Conservation (phyloP, 2,113 vertebrate species). For the Lampris incognitus region DNA sequence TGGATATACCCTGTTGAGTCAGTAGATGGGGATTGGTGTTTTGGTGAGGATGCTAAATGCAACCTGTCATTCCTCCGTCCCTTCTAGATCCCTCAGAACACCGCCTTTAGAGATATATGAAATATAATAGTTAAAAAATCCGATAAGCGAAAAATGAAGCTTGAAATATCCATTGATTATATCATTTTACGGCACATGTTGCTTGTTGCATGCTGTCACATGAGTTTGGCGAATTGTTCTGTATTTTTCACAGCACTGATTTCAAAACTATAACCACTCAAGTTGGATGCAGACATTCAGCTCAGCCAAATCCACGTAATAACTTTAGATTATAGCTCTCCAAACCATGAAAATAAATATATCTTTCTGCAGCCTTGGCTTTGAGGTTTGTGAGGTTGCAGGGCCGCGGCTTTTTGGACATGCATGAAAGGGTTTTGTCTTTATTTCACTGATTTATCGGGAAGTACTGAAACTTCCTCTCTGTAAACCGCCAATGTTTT, state of each 20-base stretch:
- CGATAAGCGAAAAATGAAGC: conserved; percentile 23
- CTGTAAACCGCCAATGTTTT: conserved; percentile 54
- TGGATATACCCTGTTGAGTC: not conserved
- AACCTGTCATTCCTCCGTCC: conserved; percentile 30
- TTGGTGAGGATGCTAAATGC: conserved; percentile 29
- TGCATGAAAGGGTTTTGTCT: conserved; percentile 64
- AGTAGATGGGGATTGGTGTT: conserved; percentile 10
- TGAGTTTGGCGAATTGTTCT: not conserved
- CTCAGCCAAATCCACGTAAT: conserved; percentile 71
- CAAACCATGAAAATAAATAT: conserved; percentile 73
- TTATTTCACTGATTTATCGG: conserved; percentile 63
- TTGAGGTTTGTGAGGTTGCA: conserved; percentile 66
- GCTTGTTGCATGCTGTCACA: not conserved
- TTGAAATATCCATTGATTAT: conserved; percentile 29
- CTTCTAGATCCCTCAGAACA: conserved; percentile 19
- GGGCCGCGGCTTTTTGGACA: conserved; percentile 49
- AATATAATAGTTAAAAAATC: conserved; percentile 30
- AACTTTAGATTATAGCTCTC: conserved; percentile 70
- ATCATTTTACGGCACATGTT: conserved; percentile 7
- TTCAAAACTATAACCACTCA: conserved; percentile 42
- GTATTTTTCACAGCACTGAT: conserved; percentile 35
- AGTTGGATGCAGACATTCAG: conserved; percentile 39
- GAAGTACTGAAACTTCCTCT: conserved; percentile 63
- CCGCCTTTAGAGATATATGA: conserved; percentile 8
- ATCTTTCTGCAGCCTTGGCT: conserved; percentile 65